Evolutionary conservation across 2,113 vertebrate species (phyloP), one percentile per base, ranked within the genome.

Genomic region (Lampris incognitus): DNA sequence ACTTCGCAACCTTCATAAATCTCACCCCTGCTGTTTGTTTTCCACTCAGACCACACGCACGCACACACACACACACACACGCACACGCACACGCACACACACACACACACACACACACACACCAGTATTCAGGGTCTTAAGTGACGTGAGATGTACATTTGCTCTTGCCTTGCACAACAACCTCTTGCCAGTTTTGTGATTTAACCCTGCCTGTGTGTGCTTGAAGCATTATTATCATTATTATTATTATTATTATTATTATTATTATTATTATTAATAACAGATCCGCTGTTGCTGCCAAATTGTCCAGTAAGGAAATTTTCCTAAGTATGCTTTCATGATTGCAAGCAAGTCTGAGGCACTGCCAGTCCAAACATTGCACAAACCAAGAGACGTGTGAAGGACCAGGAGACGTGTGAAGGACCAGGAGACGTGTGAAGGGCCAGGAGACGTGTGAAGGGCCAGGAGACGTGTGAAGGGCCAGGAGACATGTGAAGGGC

Each of bases 351-450:
- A 51, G 46, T 71, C 58, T 67, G 85, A 91, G 81, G 83, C 92
- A 88, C 91, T 90, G 88, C 89, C 88, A 87, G 88, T 88, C 80
- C 68, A 85, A 85, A 86, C 82, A 80, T 77, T 78, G 90, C 90
- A 91, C 91, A 83, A 79, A 71, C 82, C 24, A 24, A 24, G 24
- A 24, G 24, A 24, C 24, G 24, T 24, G 24, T 24, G 24, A 24
- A 24, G 24, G 24, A 0, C n/a, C 24, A 24, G 24, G 24, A 24
- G 24, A 24, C 24, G 24, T 24, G 24, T 24, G 24, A 24, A 24
- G 24, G 24, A 24, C 24, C 24, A 24, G 24, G 24, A 24, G 24
- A 24, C 24, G 24, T 24, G 24, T 24, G 24, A 24, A 24, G 24
- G 24, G 24, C 24, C 24, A 24, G 24, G 24, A 24, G 24, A 24